Evolutionary conservation across 2,113 vertebrate species (phyloP), one percentile per base, ranked within the genome.

Genomic region (Thryonomys swinderianus): DNA sequence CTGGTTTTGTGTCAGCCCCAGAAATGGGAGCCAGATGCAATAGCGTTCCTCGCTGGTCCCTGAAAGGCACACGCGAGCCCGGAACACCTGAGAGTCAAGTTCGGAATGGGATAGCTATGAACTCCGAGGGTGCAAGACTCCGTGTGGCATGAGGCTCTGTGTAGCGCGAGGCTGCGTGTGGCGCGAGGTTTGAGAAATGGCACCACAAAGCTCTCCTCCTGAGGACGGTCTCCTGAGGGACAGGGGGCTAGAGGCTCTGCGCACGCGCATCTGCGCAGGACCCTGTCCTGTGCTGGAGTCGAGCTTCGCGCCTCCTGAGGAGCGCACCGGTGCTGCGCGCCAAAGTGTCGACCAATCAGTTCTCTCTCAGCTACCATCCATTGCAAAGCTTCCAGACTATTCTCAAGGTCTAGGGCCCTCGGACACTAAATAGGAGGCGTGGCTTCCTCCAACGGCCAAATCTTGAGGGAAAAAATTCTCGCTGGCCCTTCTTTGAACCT

Each of bases 291-390:
- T 71, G 8, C 18, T 0, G 69, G 1, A 55, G 32, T 30, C 48
- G 1, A 30, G 34, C 95, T 85, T 92, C 94, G 66, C 11, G 85
- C 96, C 87, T 93, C 40, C 42, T 3, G 55, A 64, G 42, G n/a
- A 30, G 32, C 7, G 32, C 16, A 37, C 20, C 2, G 25, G 3
- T 0, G 1, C 27, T 5, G 57, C 10, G 81, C 85, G 76, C 93
- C 66, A 57, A 82, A 85, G 11, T 10, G 55, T 51, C 2, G 7
- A 2, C 97, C 96, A 97, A 97, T 97, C 95, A 91, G 57, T 42
- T 48, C 42, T 37, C 14, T 2, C 3, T 1, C 48, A 40, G 10
- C 78, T 61, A 11, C 84, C 91, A 62, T 20, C 1, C 11, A 3
- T 4, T 17, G 17, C 73, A 73, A 6, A 51, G 62, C 78, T 86